A percentile compares a stretch with the other conserved stretches of the same genome.
These are phyloP conservation scores for Pseudorhiza aurosa DNA, from an alignment of 30 jellyfish, hydroid and myxozoan genomes.

Conservation along the genomic window DNA sequence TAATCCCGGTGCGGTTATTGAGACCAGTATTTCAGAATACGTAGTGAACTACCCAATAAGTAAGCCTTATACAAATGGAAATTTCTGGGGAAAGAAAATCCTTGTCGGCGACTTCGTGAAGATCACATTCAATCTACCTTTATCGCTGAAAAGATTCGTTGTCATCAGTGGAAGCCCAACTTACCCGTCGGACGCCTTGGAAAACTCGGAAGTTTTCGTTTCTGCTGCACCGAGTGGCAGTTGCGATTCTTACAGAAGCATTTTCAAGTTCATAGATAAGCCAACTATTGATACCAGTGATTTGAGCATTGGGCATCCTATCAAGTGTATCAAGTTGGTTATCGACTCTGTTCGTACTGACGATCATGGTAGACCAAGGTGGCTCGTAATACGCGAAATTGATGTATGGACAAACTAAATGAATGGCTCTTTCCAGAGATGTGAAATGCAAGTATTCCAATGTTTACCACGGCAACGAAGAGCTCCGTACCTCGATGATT, in stretches of 20 bases:
- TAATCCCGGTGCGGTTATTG: slow-evolving; percentile 74
- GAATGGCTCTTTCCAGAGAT: neutral
- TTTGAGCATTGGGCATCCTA: slow-evolving; percentile 30
- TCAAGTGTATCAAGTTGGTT: slow-evolving; percentile 71
- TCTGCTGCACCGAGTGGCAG: slow-evolving; percentile 47
- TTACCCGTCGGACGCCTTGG: slow-evolving; percentile 73
- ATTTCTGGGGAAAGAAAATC: slow-evolving; percentile 85
- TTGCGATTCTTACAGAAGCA: slow-evolving; percentile 18
- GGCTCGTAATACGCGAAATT: slow-evolving; percentile 87
- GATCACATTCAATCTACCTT: slow-evolving; percentile 40
- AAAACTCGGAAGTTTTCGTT: slow-evolving; percentile 65
- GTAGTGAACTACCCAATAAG: slow-evolving; percentile 66
- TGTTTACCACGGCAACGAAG: neutral
- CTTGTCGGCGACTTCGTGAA: slow-evolving; percentile 65
- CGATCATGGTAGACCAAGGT: slow-evolving; percentile 62
- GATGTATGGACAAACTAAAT: slow-evolving; percentile 54
- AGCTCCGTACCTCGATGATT: neutral
- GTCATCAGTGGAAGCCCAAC: slow-evolving; percentile 79
- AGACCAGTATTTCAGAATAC: slow-evolving; percentile 64
- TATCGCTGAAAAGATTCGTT: slow-evolving; percentile 42
- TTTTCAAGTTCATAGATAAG: slow-evolving; percentile 13
- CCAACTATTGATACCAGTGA: slow-evolving; percentile 38
- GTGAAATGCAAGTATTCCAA: neutral
- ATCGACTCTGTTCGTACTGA: slow-evolving; percentile 53
- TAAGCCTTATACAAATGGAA: slow-evolving; percentile 63